phyloP scores from a whole-genome alignment of 2,797 vertebrate genomes.

The Margarornis squamiger region DNA sequence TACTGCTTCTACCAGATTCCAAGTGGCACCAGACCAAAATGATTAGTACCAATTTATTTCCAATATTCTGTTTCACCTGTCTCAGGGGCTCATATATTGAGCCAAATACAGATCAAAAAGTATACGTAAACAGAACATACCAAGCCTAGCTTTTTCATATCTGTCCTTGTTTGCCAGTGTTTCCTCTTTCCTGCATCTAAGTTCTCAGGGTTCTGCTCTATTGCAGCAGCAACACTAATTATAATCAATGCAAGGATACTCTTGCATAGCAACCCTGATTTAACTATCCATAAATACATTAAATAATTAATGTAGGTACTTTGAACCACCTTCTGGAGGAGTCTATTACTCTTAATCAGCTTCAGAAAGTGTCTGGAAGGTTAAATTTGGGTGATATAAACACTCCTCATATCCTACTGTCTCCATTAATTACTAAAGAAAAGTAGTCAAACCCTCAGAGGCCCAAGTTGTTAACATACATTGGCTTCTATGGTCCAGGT shows the following conservation, averaged over 20 bases:
- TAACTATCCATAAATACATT: neutral
- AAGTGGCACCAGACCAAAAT: neutral
- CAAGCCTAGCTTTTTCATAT: neutral
- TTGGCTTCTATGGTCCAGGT: neutral
- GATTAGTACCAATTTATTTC: neutral
- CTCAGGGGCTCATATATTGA: neutral
- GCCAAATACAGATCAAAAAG: neutral
- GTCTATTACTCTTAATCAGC: slow-evolving; percentile 11
- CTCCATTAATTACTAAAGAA: slow-evolving; percentile 17
- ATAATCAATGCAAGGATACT: neutral
- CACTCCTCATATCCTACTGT: neutral
- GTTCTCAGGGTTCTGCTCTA: neutral
- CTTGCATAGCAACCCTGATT: neutral
- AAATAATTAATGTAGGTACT: slow-evolving; percentile 14
- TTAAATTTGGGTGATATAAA: slow-evolving; percentile 56
- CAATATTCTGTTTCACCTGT: neutral
- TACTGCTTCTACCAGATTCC: neutral
- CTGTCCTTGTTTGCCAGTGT: neutral
- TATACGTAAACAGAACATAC: neutral
- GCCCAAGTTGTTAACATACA: neutral
- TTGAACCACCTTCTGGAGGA: slow-evolving; percentile 37
- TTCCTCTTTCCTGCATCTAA: neutral
- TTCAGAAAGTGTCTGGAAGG: slow-evolving; percentile 51
- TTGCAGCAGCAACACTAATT: neutral
- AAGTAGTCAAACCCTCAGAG: slow-evolving; percentile 31